Evolutionary conservation across 2,888 invertebrate species (phyloP), one percentile per base, ranked within the genome.

Genomic region (Trachelus tabidus): DNA sequence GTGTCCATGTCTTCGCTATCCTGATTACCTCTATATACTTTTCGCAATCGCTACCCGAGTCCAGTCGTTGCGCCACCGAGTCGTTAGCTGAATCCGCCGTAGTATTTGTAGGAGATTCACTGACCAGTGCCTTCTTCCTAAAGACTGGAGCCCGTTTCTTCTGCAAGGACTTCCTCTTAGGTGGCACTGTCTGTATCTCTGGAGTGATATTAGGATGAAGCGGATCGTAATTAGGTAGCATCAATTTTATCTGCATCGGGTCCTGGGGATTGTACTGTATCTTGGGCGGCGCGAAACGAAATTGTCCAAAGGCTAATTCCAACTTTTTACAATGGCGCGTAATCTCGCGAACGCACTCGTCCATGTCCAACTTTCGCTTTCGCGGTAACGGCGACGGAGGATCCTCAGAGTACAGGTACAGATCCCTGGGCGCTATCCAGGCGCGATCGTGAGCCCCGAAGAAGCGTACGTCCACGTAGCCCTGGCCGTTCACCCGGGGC

Each of bases 361-460:
- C 90, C 88, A 91, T 88, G 40, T 91, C 91, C 33, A 86, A 74
- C 73, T 88, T 90, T 31, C 89, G 86, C 69, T 91, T 91, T 3
- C 89, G 88, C 0, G 91, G 88, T 4, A 89, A 80, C 0, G 88
- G 86, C 3, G 86, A 86, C 3, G 91, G 91, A 0, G 91, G 90
- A 0, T 91, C 95, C 86, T 95, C 94, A 0, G 96, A 97, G 90
- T 96, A 96, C 4, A 98, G 93, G 90, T 94, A 98, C 88, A 97
- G 96, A 90, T 98, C 97, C 83, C 95, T 95, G 0, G 95, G 93
- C 0, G 96, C 95, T 23, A 98, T 96, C 97, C 98, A 97, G 11
- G 98, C 97, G 77, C 97, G 94, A 92, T 98, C 98, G 92, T 99
- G 98, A 31, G 96, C 97, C 0, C 98, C 98, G 92, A 99, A 99